Evolutionary conservation across 2,113 vertebrate species (phyloP).

Genomic region (Erinaceus europaeus): DNA sequence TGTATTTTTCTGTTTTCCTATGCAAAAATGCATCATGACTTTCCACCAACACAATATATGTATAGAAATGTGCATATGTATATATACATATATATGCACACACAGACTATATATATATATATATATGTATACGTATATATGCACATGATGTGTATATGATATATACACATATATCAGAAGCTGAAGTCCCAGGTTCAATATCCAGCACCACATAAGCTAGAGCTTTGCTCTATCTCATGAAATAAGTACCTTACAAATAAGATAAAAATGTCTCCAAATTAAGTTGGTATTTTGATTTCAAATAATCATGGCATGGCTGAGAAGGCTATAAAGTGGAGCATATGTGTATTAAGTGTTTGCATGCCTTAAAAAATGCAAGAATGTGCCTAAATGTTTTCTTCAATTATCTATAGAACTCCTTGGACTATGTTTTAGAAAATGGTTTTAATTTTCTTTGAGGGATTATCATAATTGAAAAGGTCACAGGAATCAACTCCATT

Average conservation of each 20-base stretch:
- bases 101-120: no score
- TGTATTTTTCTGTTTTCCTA: no score
- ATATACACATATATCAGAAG: not conserved
- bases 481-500: constrained; percentile 56
- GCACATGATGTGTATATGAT: not conserved
- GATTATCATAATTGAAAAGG: constrained; percentile 74
- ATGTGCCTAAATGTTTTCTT: constrained; percentile 33
- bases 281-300: constrained; percentile 16
- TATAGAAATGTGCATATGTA: no score
- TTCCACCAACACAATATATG: no score
- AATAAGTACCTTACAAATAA: not conserved
- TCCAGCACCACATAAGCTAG: no score
- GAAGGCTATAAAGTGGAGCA: not conserved
- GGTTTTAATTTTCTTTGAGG: constrained; percentile 65
- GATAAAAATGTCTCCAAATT: not conserved
- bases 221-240: no score
- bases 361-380: constrained; percentile 20
- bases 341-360: not conserved
- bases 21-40: no score
- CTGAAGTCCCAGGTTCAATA: no score
- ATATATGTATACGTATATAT: not conserved
- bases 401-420: constrained; percentile 21
- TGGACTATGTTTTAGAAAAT: constrained; percentile 52
- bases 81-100: no score
- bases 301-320: not conserved